Conservation (phyloP, 2,888 invertebrate genomes). For the Oegoconia quadripuncta region DNA sequence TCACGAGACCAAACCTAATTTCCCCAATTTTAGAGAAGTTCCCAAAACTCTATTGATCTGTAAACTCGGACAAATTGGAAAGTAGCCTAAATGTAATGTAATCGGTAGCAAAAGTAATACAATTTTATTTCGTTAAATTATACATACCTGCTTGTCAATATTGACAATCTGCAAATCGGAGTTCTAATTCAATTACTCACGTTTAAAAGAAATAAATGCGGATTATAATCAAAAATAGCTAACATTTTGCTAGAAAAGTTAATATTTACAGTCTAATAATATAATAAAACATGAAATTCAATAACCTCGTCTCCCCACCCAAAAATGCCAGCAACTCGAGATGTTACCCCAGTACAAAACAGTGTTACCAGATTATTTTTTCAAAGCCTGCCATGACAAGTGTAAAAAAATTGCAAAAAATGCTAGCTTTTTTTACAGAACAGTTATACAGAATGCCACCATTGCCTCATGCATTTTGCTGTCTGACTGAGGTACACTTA, state of each 20-base stretch:
- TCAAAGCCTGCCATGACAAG: too few species aligned
- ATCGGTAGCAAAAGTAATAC: constrained; percentile 8
- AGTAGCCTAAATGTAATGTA: constrained; percentile 16
- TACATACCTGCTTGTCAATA: constrained; percentile 73
- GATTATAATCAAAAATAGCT: constrained; percentile 20
- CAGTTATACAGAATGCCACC: too few species aligned
- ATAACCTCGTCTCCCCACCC: constrained; percentile 10
- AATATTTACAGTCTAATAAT: neutral
- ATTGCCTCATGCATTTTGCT: too few species aligned
- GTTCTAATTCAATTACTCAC: constrained; percentile 26
- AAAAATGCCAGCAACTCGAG: constrained; percentile 9
- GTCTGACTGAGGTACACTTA: too few species aligned
- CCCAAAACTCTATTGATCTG: constrained; percentile 59
- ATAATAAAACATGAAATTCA: constrained; percentile 2
- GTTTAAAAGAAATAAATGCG: constrained; percentile 17
- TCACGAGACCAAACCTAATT: constrained; percentile 24
- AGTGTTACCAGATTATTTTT: neutral
- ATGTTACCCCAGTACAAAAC: constrained; percentile 6
- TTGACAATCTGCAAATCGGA: constrained; percentile 39
- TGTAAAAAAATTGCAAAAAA: too few species aligned
- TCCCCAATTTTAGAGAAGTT: constrained; percentile 27
- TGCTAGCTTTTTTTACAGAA: too few species aligned
- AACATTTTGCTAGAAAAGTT: constrained; percentile 36
- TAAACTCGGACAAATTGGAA: constrained; percentile 42
- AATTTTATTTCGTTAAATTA: constrained; percentile 43